These are phyloP conservation scores for Globia sparganii DNA, from an alignment of 2,888 invertebrate genomes.

Conservation along the genomic window DNA sequence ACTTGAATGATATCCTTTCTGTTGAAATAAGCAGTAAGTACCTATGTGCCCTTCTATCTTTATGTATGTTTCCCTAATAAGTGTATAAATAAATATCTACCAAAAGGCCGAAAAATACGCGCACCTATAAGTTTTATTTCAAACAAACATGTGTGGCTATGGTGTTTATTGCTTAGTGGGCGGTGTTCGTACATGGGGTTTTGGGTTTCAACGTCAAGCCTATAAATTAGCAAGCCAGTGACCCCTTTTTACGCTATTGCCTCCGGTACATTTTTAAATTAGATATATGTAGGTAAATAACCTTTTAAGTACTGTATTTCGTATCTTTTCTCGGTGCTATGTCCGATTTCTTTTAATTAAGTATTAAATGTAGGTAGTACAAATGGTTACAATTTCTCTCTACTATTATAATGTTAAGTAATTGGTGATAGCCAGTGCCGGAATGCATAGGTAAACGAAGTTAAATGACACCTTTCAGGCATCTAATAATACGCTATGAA, in stretches of 20 bases:
- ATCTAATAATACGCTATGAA: background rate
- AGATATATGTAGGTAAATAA: slow-evolving; percentile 7
- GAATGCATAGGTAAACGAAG: background rate
- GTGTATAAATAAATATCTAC: background rate
- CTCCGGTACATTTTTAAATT: slow-evolving; percentile 44
- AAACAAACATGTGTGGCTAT: slow-evolving; percentile 6
- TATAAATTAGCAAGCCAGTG: slow-evolving; percentile 65
- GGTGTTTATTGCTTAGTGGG: slow-evolving; percentile 14
- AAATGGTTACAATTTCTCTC: background rate
- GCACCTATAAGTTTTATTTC: slow-evolving; percentile 15
- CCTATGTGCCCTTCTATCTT: background rate
- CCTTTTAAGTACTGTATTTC: background rate
- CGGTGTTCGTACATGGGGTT: slow-evolving; percentile 36
- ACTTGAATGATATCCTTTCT: background rate
- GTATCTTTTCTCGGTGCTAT: background rate
- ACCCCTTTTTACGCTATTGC: slow-evolving; percentile 58
- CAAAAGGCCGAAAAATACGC: background rate
- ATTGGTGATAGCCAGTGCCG: background rate
- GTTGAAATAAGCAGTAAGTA: background rate
- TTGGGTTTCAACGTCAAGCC: slow-evolving; percentile 54
- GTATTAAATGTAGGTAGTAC: background rate
- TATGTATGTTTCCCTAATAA: background rate
- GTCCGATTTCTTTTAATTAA: background rate
- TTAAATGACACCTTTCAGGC: background rate
- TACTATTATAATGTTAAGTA: background rate